phyloP scores from a whole-genome alignment of 1,140 invertebrate species.

The Drosophila tropicalis region DNA sequence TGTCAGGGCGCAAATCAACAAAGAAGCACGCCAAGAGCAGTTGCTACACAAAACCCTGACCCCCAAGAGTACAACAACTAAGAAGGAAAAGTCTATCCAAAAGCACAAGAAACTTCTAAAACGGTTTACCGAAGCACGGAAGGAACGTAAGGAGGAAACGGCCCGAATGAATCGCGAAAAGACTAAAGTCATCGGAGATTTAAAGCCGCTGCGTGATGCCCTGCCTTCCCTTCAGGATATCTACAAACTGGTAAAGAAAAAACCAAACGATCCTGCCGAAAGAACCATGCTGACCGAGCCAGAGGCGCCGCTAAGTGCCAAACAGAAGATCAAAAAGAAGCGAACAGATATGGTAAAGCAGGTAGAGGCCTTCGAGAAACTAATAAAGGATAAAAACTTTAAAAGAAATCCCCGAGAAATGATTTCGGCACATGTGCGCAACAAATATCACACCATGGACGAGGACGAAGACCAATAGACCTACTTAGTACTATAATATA shows the following conservation, averaged over 20 bases:
- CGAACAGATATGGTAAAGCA: slow-evolving; percentile 54
- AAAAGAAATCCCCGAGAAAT: slow-evolving; percentile 67
- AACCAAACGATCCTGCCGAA: slow-evolving; percentile 32
- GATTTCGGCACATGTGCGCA: slow-evolving; percentile 58
- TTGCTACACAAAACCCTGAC: slow-evolving; percentile 71
- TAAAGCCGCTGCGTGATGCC: slow-evolving; percentile 75
- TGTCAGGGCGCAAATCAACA: slow-evolving; percentile 49
- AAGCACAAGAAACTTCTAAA: slow-evolving; percentile 75
- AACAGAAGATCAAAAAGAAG: slow-evolving; percentile 72
- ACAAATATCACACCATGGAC: slow-evolving; percentile 59
- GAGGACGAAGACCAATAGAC: slow-evolving; percentile 37
- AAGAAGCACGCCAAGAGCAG: slow-evolving; percentile 46
- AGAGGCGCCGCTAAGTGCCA: slow-evolving; percentile 52
- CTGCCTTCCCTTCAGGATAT: slow-evolving; percentile 76
- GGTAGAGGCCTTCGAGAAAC: slow-evolving; percentile 59
- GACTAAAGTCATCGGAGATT: slow-evolving; percentile 69
- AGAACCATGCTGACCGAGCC: slow-evolving; percentile 24
- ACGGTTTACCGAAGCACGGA: slow-evolving; percentile 55
- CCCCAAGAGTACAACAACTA: slow-evolving; percentile 61
- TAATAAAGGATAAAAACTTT: slow-evolving; percentile 75
- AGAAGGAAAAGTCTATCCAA: slow-evolving; percentile 67
- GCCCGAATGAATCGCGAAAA: slow-evolving; percentile 71
- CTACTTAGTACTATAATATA: neutral
- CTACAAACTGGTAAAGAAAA: slow-evolving; percentile 57
- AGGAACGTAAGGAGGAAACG: slow-evolving; percentile 65